Evolutionary conservation across 2,888 invertebrate genomes (phyloP), one percentile per base, ranked within the genome.

Genomic region (Megaustenia siamemsis): DNA sequence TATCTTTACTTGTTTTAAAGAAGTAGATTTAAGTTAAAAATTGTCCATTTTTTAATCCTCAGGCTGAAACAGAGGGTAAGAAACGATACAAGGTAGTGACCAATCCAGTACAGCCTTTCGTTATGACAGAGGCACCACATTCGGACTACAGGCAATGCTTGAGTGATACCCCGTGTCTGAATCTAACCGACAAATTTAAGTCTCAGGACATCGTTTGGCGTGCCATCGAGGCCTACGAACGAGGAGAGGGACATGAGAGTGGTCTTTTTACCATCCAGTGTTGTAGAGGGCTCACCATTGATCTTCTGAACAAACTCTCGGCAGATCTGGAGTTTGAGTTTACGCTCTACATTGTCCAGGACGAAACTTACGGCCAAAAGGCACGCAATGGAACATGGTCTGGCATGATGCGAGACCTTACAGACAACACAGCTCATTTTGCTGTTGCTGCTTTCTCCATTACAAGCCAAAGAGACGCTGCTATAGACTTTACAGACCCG

Each of bases 391-490:
- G 96, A 78, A 96, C 96, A 92, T 98, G 98, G 98, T 97, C 97
- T 93, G 98, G 98, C 12, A 96, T 98, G 91, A 96, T 98, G 89
- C 97, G 97, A 49, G 98, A 98, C 94, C 95, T 98, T 89, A 96
- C 97, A 83, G 96, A 96, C 56, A 97, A 97, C n/a, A 96, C 97
- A 5, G 98, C 98, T 53, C 98, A 98, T 94, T 96, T 98, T 96
- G 97, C 97, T 63, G 97, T 98, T 93, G 97, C 97, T 38, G 97
- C 98, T 0, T 95, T 98, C 86, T 97, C 97, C 93, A 97, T 98
- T 79, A 97, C 97, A 66, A 95, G 94, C 45, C 91, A 93, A 8
- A 93, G 95, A 84, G 92, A 95, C 63, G 95, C 96, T 90, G 96
- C 96, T 82, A 96, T 98, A 88, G 98, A 98, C 94, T 98, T 97